phyloP scores from a whole-genome alignment of 2,888 invertebrate genomes.

The Cosmopolites sordidus region DNA sequence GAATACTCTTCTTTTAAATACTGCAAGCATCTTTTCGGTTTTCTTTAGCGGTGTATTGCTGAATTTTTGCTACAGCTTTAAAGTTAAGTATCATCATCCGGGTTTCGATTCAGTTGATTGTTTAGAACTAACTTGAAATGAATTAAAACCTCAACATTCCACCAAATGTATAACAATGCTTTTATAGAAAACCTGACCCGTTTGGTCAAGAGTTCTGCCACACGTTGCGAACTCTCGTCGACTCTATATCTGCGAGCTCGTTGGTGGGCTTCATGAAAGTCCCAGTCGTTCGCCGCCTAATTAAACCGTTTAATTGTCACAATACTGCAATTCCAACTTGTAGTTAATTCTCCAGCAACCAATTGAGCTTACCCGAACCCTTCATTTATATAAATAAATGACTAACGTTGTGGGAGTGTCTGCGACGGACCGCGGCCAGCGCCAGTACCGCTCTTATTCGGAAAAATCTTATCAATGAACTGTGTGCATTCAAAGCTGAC shows the following conservation, averaged over 20 bases:
- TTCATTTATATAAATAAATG: slow-evolving; percentile 30
- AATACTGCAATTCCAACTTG: slow-evolving; percentile 22
- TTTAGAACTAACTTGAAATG: too few relatives aligned
- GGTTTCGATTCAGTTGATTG: too few relatives aligned
- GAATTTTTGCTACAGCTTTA: too few relatives aligned
- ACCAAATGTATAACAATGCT: too few relatives aligned
- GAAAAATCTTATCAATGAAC: slow-evolving; percentile 25
- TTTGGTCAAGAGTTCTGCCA: too few relatives aligned
- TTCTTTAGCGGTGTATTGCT: too few relatives aligned
- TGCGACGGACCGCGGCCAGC: background rate
- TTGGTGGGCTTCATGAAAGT: slow-evolving; percentile 13
- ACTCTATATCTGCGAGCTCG: slow-evolving; percentile 13
- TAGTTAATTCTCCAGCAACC: slow-evolving; percentile 27
- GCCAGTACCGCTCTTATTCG: slow-evolving; percentile 9
- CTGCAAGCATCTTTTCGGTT: too few relatives aligned
- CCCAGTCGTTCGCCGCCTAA: slow-evolving; percentile 17
- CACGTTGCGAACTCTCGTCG: too few relatives aligned
- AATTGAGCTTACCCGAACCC: slow-evolving; percentile 31
- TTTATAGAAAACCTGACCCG: too few relatives aligned
- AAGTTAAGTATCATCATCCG: too few relatives aligned
- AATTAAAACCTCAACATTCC: too few relatives aligned
- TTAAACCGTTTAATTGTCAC: slow-evolving; percentile 27
- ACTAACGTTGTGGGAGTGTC: slow-evolving; percentile 29
- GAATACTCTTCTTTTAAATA: too few relatives aligned
- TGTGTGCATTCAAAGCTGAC: slow-evolving; percentile 3